phyloP scores from a whole-genome alignment of 2,113 vertebrate genomes.

The Merops nubicus region DNA sequence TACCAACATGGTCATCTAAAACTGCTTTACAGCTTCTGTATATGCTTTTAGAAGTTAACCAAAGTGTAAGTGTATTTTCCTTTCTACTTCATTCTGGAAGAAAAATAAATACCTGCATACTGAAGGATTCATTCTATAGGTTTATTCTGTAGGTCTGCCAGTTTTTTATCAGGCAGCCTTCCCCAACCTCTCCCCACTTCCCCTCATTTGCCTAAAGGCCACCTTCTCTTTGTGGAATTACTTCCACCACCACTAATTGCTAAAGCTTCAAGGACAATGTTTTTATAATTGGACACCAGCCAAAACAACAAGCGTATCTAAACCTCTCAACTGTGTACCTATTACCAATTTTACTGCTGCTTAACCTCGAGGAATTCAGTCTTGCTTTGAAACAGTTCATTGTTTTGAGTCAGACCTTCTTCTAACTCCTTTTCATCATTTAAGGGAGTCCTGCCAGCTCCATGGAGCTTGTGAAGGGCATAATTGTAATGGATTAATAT shows the following conservation, averaged over 20 bases:
- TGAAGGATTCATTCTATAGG: background rate
- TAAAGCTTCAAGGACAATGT: background rate
- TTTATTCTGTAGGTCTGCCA: background rate
- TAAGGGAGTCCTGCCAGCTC: background rate
- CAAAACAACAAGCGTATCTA: background rate
- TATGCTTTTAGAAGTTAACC: background rate
- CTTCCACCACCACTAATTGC: background rate
- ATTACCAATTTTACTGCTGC: slow-evolving; percentile 28
- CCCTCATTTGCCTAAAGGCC: background rate
- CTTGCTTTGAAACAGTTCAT: slow-evolving; percentile 47
- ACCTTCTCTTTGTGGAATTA: background rate
- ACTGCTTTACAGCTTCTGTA: background rate
- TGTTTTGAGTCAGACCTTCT: slow-evolving; percentile 33
- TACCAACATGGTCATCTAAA: background rate
- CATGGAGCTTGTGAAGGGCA: background rate
- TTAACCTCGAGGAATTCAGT: slow-evolving; percentile 14
- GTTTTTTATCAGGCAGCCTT: background rate
- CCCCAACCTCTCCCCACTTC: background rate
- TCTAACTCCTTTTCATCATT: slow-evolving; percentile 30
- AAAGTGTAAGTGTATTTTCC: background rate
- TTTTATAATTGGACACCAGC: background rate
- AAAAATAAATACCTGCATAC: background rate
- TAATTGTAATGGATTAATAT: slow-evolving; percentile 14
- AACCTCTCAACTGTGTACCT: background rate
- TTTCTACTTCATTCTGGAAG: background rate